Evolutionary conservation across 2,888 invertebrate species (phyloP), one percentile per base, ranked within the genome.

Genomic region (Trichopoda pennipes): DNA sequence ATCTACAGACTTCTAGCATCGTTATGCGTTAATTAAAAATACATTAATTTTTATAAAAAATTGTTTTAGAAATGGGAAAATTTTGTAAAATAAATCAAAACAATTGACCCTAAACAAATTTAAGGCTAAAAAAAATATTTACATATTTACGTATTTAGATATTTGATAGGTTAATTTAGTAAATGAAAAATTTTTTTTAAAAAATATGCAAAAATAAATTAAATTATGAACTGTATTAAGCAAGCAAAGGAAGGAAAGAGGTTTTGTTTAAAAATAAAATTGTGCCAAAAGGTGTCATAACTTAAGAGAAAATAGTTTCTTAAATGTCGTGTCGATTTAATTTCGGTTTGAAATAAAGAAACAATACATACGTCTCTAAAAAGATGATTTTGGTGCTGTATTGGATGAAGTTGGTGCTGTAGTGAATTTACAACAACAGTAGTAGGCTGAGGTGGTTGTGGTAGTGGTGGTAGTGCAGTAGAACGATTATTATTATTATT

Each of bases 301-400:
- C 6, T 38, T n/a, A 44, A 42, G 0, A 6, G 44, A 47, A 56
- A 74, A 28, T 10, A 23, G 2, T 49, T 49, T 8, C 17, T 64
- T 35, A 56, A 44, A 73, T 42, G 10, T 49, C 58, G 64, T 47
- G 64, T 55, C 35, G 10, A 6, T 49, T 38, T 17, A 8, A 2
- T 32, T 38, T 44, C 38, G 8, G 10, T 53, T 66, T 64, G 70
- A 84, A 70, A 83, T 73, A 80, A 66, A 69, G 58, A 68, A 85
- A 83, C 84, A 87, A 91, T 90, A 91, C 91, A 90, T 91, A 91
- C 91, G 91, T 91, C 91, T 90, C 90, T 90, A 90, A 90, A 89
- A 88, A 90, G 90, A 90, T 91, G 91, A 89, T 90, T 90, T 89
- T 91, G 91, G 90, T 91, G 90, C 90, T 90, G 90, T 87, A 87